Base-by-base conservation (phyloP, 1,140 invertebrate genomes). In the Brachionus koreanus region DNA sequence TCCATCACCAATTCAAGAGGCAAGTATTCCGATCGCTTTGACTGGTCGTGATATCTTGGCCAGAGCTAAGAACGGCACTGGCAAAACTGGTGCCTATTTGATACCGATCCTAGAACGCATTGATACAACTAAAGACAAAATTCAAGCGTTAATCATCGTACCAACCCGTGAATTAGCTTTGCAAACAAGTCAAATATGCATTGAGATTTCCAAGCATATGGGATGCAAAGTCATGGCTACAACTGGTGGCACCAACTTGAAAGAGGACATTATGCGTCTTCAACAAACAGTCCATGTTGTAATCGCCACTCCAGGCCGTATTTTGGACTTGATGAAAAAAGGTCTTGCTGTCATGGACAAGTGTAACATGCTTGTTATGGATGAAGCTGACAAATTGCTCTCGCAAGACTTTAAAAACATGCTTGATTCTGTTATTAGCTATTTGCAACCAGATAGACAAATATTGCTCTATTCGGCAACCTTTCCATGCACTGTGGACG, bases 321-420 rank as follows among this genome's bases (percentile, higher is more conserved):
- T 99, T 89, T 92, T 99, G 86, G 98, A 99, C 92, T 92, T 99
- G 86, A 98, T 99, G 94, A 97, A 99, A 89, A 99, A 99, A 89
- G 93, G 95, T 88, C 94, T 99, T 85, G 96, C 97, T 16, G 87
- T 89, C 43, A 95, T 98, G 92, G 93, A 96, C 84, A 92, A 96
- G 84, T 99, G 97, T 91, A 93, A 93, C 89, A 97, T 96, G 89
- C 91, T 99, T 85, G 96, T 99, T 85, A 91, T 99, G 85, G 98
- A 99, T 91, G 98, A 99, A 91, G 97, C 97, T 84, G 97, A 99
- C 89, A 99, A 99, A 90, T 91, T 99, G 84, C 91, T 99, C 76
- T 98, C 96, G 84, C 96, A 98, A 91, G 97, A 99, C 91, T 99
- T 99, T 88, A 97, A 98, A 90, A 95, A 96, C 87, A 97, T 98